These are phyloP conservation scores for Phenganax stokvisi DNA, from an alignment of 92 coral and sea anemone genomes.

Conservation along the genomic window DNA sequence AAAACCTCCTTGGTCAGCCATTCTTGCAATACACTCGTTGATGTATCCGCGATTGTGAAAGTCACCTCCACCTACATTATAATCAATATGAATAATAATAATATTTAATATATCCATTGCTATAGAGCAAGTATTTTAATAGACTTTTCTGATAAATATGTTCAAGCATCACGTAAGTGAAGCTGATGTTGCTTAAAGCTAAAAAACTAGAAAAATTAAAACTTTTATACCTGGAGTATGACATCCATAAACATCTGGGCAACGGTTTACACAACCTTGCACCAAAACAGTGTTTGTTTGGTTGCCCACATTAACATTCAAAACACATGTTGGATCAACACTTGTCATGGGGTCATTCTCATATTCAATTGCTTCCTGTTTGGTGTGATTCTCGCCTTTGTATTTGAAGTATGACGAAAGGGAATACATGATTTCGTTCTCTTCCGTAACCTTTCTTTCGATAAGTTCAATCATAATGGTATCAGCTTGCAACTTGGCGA, in stretches of 20 bases:
- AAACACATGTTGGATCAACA: not conserved
- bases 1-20: not conserved
- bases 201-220: not conserved
- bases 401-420: not conserved
- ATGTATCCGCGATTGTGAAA: not conserved
- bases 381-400: not conserved
- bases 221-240: constrained; percentile 30
- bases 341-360: not conserved
- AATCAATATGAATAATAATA: constrained; percentile 12
- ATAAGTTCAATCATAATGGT: constrained; percentile 8
- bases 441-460: constrained; percentile 7
- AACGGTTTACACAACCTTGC: constrained; percentile 25
- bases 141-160: too few relatives aligned
- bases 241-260: constrained; percentile 36
- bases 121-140: too few relatives aligned
- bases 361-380: not conserved
- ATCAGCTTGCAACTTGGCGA: constrained; percentile 5
- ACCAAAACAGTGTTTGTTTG: constrained; percentile 33
- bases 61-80: constrained; percentile 19
- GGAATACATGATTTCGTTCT: constrained; percentile 4
- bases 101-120: not conserved
- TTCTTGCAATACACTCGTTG: not conserved
- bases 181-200: not conserved
- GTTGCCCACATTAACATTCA: constrained; percentile 34
- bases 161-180: too few relatives aligned